These are phyloP conservation scores for Odontothrips loti DNA, from an alignment of 2,888 invertebrate genomes.

Conservation along the genomic window DNA sequence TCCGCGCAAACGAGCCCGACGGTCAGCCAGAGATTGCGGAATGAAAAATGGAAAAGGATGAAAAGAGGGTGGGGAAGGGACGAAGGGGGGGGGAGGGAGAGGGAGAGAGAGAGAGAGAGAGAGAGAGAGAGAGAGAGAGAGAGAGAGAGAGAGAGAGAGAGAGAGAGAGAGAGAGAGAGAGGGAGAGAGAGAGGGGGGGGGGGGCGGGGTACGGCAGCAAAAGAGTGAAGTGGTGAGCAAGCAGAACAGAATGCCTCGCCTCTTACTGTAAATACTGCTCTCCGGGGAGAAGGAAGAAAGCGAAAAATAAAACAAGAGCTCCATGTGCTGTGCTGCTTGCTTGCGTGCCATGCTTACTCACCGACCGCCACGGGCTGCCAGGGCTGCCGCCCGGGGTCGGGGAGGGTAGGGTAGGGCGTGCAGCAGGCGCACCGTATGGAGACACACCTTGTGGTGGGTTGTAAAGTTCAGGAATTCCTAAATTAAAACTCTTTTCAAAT, in stretches of 20 bases:
- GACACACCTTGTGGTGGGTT: too few species aligned
- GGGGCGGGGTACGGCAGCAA: not conserved
- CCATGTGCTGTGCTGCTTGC: too few species aligned
- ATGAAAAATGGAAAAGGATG: not conserved
- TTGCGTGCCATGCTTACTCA: too few species aligned
- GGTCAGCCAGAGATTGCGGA: too few species aligned
- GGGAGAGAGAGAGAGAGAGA: not conserved
- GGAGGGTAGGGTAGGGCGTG: too few species aligned
- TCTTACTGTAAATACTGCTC: slow-evolving; percentile 20
- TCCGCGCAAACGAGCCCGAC: too few species aligned
- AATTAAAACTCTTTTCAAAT: too few species aligned
- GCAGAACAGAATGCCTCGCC: slow-evolving; percentile 17
- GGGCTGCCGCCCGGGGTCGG: too few species aligned
- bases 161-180: not conserved
- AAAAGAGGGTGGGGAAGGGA: not conserved
- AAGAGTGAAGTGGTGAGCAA: slow-evolving; percentile 24
- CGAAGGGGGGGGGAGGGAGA: not conserved
- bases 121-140: not conserved
- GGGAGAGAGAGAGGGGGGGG: not conserved
- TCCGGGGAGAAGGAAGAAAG: not conserved
- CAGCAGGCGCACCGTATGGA: too few species aligned
- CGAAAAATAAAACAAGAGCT: not conserved
- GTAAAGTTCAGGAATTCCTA: too few species aligned
- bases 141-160: not conserved
- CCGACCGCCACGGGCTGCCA: too few species aligned